phyloP scores from a whole-genome alignment of 2,797 vertebrate species.

The Odontamblyopus rebecca region DNA sequence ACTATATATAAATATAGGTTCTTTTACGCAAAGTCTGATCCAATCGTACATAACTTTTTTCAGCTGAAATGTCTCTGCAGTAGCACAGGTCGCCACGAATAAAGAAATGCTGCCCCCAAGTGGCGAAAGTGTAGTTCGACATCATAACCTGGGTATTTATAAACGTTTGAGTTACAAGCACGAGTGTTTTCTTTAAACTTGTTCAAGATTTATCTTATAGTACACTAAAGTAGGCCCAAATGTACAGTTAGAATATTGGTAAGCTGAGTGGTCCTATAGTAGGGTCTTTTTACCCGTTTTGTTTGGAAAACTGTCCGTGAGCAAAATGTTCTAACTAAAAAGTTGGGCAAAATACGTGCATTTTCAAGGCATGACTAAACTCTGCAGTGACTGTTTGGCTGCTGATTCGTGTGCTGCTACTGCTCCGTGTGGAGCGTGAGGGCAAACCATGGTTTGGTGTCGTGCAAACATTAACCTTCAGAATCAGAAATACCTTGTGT shows the following conservation, averaged over 20 bases:
- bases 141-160: background rate
- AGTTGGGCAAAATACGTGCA: background rate
- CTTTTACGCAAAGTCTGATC: background rate
- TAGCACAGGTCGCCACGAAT: conserved; percentile 38
- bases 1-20: no score
- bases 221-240: no score
- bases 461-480: background rate
- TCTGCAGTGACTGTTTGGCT: background rate
- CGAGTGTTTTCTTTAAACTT: no score
- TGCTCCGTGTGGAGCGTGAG: background rate
- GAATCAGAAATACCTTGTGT: background rate
- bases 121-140: conserved; percentile 29
- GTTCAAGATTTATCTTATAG: no score
- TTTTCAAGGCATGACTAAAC: background rate
- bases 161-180: background rate
- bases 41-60: no score
- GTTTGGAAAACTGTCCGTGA: background rate
- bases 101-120: conserved; percentile 54
- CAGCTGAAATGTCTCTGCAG: no score
- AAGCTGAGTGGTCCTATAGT: background rate
- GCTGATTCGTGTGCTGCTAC: background rate
- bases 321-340: background rate
- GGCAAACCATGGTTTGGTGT: background rate
- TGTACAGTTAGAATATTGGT: no score
- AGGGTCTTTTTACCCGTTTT: background rate